A percentile compares a stretch with the other conserved stretches of the same genome.
These are phyloP conservation scores for Phalacrocorax brasilianus DNA, from an alignment of 2,113 vertebrate genomes.

Conservation along the genomic window DNA sequence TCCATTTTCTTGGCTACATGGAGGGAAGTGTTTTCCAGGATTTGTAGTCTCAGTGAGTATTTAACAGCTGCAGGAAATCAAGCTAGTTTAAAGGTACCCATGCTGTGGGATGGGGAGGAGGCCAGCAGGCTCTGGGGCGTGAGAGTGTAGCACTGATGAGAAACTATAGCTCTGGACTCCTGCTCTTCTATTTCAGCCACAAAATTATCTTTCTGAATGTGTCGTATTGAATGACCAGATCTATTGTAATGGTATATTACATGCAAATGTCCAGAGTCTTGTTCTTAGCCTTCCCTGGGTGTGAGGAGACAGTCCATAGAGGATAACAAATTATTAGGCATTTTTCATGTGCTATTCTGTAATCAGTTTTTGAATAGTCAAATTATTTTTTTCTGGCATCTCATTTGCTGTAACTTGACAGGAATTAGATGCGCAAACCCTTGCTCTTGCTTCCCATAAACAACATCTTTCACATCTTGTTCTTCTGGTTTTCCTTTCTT, in stretches of 20 bases:
- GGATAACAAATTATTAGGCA: background rate
- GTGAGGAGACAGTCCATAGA: background rate
- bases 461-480: background rate
- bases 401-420: background rate
- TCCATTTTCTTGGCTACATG: background rate
- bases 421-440: background rate
- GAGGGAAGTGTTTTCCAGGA: background rate
- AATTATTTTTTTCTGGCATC: constrained; percentile 12
- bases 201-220: background rate
- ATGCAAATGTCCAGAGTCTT: background rate
- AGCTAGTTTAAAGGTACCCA: background rate
- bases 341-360: constrained; percentile 34
- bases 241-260: background rate
- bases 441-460: background rate
- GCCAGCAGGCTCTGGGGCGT: background rate
- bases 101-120: background rate
- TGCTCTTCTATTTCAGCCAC: background rate
- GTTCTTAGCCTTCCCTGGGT: background rate
- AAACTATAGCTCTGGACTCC: background rate
- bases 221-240: background rate
- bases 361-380: constrained; percentile 6
- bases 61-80: background rate
- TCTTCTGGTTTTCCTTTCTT: constrained; percentile 10
- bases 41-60: background rate
- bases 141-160: background rate